phyloP scores from a whole-genome alignment of 2,797 vertebrate genomes.

The Fringilla coelebs region DNA sequence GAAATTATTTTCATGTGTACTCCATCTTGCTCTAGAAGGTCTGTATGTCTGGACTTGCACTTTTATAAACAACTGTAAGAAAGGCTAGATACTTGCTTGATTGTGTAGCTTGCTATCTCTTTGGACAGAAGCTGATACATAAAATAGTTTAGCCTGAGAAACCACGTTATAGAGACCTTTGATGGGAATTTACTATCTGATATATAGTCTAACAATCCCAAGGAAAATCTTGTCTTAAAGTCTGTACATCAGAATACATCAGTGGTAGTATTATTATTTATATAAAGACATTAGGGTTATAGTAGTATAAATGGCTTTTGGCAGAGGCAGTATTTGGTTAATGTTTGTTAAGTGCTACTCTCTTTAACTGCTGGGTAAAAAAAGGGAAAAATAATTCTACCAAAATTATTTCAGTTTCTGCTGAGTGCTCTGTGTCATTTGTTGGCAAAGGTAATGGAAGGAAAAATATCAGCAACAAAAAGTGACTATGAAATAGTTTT shows the following conservation, averaged over 20 bases:
- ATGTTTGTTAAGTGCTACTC: background rate
- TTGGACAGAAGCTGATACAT: background rate
- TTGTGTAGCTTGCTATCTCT: background rate
- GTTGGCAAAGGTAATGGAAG: conserved; percentile 24
- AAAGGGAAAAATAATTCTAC: background rate
- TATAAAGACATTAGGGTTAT: background rate
- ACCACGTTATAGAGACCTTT: background rate
- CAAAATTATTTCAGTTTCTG: conserved; percentile 31
- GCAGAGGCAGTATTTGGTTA: background rate
- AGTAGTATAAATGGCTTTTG: background rate
- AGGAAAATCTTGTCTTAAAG: background rate
- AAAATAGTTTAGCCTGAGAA: background rate
- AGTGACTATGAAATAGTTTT: background rate
- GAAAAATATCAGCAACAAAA: conserved; percentile 14
- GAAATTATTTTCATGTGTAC: background rate
- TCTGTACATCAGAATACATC: background rate
- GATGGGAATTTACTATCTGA: background rate
- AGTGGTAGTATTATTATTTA: background rate
- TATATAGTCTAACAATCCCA: background rate
- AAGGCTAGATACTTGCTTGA: background rate
- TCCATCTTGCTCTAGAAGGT: background rate
- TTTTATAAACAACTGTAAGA: background rate
- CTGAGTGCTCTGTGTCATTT: conserved; percentile 4
- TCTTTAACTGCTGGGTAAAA: background rate
- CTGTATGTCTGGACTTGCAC: background rate